Evolutionary conservation across 2,888 invertebrate genomes (phyloP).

Genomic region (Hydriomena furcata): DNA sequence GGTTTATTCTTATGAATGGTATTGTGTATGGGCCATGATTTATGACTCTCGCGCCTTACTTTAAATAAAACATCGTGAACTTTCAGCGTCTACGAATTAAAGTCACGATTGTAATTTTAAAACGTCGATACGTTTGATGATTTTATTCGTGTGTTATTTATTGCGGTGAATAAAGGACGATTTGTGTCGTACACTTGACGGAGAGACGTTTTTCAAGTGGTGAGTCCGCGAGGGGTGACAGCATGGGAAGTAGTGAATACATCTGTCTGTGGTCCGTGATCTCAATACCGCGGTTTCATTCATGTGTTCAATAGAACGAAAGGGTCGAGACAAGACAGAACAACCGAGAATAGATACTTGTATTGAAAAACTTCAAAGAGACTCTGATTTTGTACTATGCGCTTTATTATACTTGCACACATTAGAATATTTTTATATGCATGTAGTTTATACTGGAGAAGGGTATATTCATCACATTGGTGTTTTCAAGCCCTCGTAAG

Average conservation of each 20-base stretch:
- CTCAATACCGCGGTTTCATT: constrained; percentile 54
- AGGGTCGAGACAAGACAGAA: constrained; percentile 25
- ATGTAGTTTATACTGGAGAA: background rate
- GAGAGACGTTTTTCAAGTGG: constrained; percentile 34
- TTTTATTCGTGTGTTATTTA: constrained; percentile 40
- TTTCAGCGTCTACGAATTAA: constrained; percentile 74
- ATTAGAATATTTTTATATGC: background rate
- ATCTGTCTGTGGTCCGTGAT: constrained; percentile 55
- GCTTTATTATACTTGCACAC: background rate
- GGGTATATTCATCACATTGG: background rate
- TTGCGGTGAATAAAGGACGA: constrained; percentile 23
- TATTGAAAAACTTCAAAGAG: constrained; percentile 29
- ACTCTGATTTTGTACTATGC: constrained; percentile 21
- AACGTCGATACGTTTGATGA: constrained; percentile 65
- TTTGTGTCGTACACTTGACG: constrained; percentile 29
- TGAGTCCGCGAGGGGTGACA: constrained; percentile 32
- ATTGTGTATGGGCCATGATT: constrained; percentile 68
- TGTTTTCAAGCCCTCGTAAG: constrained; percentile 6
- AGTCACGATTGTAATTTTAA: constrained; percentile 82
- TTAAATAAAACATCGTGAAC: constrained; percentile 80
- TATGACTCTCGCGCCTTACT: constrained; percentile 71
- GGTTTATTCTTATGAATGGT: constrained; percentile 71
- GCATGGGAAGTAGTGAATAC: constrained; percentile 62
- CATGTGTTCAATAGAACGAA: constrained; percentile 33
- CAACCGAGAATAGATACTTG: constrained; percentile 31